Base-by-base conservation (phyloP, 2,113 vertebrate genomes). In the Eira barbara region DNA sequence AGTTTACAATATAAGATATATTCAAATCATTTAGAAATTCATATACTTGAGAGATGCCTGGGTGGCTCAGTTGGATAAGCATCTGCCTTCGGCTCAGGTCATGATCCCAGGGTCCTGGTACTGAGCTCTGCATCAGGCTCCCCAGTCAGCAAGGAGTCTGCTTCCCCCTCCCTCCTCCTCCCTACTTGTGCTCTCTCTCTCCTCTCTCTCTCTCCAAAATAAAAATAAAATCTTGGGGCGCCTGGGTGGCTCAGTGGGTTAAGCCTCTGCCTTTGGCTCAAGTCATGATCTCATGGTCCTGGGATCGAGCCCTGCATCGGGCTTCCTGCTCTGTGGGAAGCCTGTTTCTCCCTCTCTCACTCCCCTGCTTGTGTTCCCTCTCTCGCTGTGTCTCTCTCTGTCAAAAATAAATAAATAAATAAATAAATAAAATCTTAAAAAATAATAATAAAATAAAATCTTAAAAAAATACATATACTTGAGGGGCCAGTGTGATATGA, bases 101-200 rank as follows among this genome's bases (percentile, higher is more conserved):
- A 69, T 69, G 67, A 36, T 69, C 18, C 67, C 34, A 36, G 67
- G 34, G 27, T 69, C 67, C 34, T 69, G 67, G 18, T 18, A 69
- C 1, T 7, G 1, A 69, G 67, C 34, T 20, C n/a, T 4, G 1
- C 17, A 9, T 21, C 18, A 0, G 67, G 34, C 17, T 69, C 17
- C 67, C 67, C 34, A 18, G 17, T 69, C 17, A 69, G 34, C 34
- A 36, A n/a, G 34, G 34, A 69, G 18, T 69, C 67, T 69, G 67
- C 67, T 69, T 36, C 67, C 17, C 67, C 34, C 8, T 36, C 34
- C 17, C 18, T 8, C 15, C 7, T 67, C 34, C 34, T 17, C 31
- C 63, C 63, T 17, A 10, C 67, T 36, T 8, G 4, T 36, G 67
- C 34, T 69, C 34, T n/a, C 18, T 21, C 34, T 69, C 65, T 18